Conservation (phyloP, 92 coral and sea anemone species). For the Palythoa caribaeorum region DNA sequence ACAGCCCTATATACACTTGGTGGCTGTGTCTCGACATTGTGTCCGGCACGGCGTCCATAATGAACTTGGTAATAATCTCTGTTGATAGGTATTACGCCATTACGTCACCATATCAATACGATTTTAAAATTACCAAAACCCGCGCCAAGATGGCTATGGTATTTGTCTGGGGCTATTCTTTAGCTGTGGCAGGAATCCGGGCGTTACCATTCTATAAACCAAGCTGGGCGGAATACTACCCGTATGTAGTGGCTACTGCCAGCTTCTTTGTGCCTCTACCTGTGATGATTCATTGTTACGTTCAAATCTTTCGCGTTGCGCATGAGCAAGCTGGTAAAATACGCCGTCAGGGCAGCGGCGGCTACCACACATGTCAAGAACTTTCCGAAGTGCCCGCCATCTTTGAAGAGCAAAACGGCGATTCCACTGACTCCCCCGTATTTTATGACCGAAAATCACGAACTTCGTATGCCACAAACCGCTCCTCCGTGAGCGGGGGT, state of each 20-base stretch:
- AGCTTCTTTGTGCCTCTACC: constrained; percentile 86
- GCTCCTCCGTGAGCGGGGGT: constrained; percentile 35
- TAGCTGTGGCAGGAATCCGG: constrained; percentile 63
- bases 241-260: constrained; percentile 78
- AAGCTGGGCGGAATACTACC: constrained; percentile 50
- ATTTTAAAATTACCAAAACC: constrained; percentile 67
- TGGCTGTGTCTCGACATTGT: constrained; percentile 88
- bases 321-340: constrained; percentile 77
- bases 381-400: constrained; percentile 34
- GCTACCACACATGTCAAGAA: constrained; percentile 30
- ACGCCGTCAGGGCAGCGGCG: constrained; percentile 56
- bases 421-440: constrained; percentile 20
- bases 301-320: constrained; percentile 81
- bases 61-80: constrained; percentile 87
- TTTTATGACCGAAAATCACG: constrained; percentile 48
- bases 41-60: constrained; percentile 84
- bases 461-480: constrained; percentile 27
- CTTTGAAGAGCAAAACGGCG: constrained; percentile 40
- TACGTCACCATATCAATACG: constrained; percentile 80
- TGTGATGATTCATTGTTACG: constrained; percentile 77
- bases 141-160: constrained; percentile 76
- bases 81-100: constrained; percentile 88
- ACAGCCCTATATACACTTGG: constrained; percentile 59
- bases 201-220: constrained; percentile 43
- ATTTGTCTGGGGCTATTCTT: constrained; percentile 78